Percentiles rank a stretch among this genome's conserved stretches.
These are phyloP conservation scores for Anas acuta DNA, from an alignment of 2,797 vertebrate species.

Conservation along the genomic window DNA sequence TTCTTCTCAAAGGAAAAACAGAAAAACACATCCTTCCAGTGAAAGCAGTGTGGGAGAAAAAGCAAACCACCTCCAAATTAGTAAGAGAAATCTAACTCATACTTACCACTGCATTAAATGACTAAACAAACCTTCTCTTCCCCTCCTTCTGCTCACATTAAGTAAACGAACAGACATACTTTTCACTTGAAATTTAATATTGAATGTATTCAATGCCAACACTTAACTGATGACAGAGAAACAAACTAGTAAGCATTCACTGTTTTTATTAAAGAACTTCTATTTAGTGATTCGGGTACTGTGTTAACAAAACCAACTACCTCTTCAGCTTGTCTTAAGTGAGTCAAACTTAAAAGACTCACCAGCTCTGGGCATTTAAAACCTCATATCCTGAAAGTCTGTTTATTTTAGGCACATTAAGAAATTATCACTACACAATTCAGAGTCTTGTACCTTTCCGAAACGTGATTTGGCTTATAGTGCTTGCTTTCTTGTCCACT, in stretches of 20 bases:
- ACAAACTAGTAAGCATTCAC: neutral
- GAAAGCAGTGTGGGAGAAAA: neutral
- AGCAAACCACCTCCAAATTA: neutral
- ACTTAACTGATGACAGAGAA: neutral
- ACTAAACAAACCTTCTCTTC: neutral
- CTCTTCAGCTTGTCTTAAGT: neutral
- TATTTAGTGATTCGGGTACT: neutral
- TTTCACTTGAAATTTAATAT: neutral
- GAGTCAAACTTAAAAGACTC: neutral
- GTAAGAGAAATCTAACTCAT: neutral
- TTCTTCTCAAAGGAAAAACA: neutral
- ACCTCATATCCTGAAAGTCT: neutral
- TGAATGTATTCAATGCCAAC: neutral
- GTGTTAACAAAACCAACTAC: neutral
- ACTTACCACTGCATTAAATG: conserved; percentile 13
- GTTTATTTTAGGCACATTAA: neutral
- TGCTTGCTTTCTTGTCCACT: conserved; percentile 90
- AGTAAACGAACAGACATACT: neutral
- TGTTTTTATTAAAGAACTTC: neutral
- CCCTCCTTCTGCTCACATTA: neutral
- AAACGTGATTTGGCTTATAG: conserved; percentile 77
- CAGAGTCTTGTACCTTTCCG: conserved; percentile 85
- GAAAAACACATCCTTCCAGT: neutral
- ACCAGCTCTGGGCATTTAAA: neutral
- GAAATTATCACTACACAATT: conserved; percentile 6